Evolutionary conservation across 2,113 vertebrate genomes (phyloP), one percentile per base, ranked within the genome.

Genomic region (Sceloporus tristichus): DNA sequence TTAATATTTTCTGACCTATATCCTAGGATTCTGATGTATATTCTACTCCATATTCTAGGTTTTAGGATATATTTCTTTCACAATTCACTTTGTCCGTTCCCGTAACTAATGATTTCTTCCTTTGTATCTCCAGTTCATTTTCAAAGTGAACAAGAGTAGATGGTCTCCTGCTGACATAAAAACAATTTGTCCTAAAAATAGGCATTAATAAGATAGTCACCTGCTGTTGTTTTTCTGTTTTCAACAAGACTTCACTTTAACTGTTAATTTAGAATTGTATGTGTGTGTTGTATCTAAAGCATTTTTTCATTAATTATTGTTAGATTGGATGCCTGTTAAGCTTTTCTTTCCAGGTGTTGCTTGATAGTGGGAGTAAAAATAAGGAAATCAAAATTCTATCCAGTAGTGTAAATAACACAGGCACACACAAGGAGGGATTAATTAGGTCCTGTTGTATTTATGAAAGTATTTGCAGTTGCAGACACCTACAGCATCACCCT

Each of bases 181-280:
- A 86, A 76, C 59, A 70, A 68, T 76, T 68, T 85, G 56, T 65
- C 84, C 68, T 42, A 76, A 85, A 85, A 85, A 81, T 38, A 81
- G 14, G 9, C 10, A 82, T 27, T 68, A 70, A 77, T 56, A 70
- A 77, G 53, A 14, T 19, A 66, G 34, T 62, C 42, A 16, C 70
- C 78, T 75, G 78, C 88, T 81, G 70, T 68, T 87, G 76, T 48
- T 81, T 48, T 81, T 76, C 40, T 53, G 79, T 81, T 87, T 89
- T 85, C 71, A 76, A 16, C 70, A 66, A 76, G 59, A 38, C 56
- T 75, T 38, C 40, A 53, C 21, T 74, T 73, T 80, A 42, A 70
- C 42, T 81, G 59, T 75, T 80, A 85, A 85, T 89, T 70, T 79
- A 84, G 65, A 71, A 25, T 87, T 29, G 3, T 65, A 29, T 40